phyloP scores from a whole-genome alignment of 2,113 vertebrate genomes.

The Perccottus glenii region DNA sequence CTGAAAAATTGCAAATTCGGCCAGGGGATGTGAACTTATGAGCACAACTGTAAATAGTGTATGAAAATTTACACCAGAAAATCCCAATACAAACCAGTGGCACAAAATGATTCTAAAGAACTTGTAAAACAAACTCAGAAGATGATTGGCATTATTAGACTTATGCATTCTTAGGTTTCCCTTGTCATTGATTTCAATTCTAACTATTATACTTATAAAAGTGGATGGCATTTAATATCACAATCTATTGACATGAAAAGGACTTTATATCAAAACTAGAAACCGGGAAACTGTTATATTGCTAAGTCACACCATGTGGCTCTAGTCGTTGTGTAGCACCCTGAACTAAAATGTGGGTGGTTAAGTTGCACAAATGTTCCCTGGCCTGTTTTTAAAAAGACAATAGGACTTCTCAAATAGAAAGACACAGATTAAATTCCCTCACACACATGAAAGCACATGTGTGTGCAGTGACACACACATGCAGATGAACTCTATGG shows the following conservation, averaged over 20 bases:
- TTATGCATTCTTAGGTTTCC: not conserved
- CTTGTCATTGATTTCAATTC: not conserved
- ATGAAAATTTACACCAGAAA: not conserved
- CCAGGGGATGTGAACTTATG: too few species aligned
- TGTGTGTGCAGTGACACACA: slow-evolving; percentile 1
- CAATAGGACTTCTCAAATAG: slow-evolving; percentile 25
- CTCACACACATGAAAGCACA: slow-evolving; percentile 27
- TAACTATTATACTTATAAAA: not conserved
- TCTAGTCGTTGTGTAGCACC: slow-evolving; percentile 5
- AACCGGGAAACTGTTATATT: slow-evolving; percentile 3
- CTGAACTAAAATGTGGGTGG: slow-evolving; percentile 6
- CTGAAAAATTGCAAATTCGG: too few species aligned
- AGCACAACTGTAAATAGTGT: too few species aligned
- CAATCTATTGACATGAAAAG: slow-evolving; percentile 6
- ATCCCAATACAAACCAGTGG: not conserved
- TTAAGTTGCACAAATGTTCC: slow-evolving; percentile 22
- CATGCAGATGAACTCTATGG: slow-evolving; percentile 29
- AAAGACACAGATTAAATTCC: slow-evolving; percentile 16
- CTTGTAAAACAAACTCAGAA: not conserved
- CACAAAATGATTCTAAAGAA: not conserved
- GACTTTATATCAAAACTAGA: slow-evolving; percentile 19
- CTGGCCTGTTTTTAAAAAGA: slow-evolving; percentile 38
- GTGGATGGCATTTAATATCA: slow-evolving; percentile 4
- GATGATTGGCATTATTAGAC: not conserved
- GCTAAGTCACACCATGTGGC: slow-evolving; percentile 26